Conservation (phyloP, 2,888 invertebrate species). For the Aphodius granarius region DNA sequence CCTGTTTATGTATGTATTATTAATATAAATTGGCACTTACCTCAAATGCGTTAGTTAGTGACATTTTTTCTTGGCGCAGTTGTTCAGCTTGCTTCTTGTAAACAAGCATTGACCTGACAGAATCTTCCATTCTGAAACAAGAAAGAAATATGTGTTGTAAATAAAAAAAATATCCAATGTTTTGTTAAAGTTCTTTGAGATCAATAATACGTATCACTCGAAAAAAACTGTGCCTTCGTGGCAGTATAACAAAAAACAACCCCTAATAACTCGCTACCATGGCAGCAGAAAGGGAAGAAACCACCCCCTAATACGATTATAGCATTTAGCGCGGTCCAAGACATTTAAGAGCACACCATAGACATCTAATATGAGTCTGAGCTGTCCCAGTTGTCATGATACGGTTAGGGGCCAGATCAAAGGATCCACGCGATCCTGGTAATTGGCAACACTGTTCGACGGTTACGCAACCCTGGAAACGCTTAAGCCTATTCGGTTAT, state of each 20-base stretch:
- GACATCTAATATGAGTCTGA: not conserved
- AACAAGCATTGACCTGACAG: slow-evolving; percentile 71
- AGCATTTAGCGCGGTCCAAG: slow-evolving; percentile 29
- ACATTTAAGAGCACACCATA: not conserved
- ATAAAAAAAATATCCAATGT: too few species aligned
- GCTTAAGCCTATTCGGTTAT: not conserved
- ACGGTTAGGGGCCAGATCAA: slow-evolving; percentile 15
- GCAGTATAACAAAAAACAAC: too few species aligned
- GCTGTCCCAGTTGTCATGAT: not conserved
- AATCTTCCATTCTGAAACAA: slow-evolving; percentile 74
- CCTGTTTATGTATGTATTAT: too few species aligned
- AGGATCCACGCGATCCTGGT: not conserved
- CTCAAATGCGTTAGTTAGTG: slow-evolving; percentile 72
- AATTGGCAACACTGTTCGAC: not conserved
- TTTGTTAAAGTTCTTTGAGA: too few species aligned
- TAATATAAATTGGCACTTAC: slow-evolving; percentile 54
- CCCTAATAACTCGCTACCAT: not conserved
- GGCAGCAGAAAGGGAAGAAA: not conserved
- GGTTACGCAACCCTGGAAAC: not conserved
- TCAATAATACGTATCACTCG: too few species aligned
- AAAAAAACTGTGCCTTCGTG: too few species aligned
- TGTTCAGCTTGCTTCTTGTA: slow-evolving; percentile 75
- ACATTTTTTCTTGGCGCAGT: slow-evolving; percentile 73
- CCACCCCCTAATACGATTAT: slow-evolving; percentile 32
- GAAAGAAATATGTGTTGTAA: slow-evolving; percentile 29